Base-by-base conservation (phyloP, 2,113 vertebrate species). In the Bambusicola thoracicus region DNA sequence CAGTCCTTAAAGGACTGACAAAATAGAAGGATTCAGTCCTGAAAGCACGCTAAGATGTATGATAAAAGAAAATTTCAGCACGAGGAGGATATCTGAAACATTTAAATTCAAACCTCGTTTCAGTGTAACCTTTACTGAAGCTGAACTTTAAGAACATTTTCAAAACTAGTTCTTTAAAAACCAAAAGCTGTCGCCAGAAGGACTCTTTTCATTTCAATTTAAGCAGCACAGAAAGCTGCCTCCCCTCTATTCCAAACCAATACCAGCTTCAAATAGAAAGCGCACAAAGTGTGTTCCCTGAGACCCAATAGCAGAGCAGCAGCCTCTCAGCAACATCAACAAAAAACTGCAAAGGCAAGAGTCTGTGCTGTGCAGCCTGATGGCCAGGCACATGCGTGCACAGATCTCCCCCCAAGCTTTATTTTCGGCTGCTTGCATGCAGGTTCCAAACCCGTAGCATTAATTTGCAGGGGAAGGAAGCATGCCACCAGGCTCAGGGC, bases 221-320 rank as follows among this genome's bases (percentile, higher is more conserved):
- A 55, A 74, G 38, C 36, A 73, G 75, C 61, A 69, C 10, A 89
- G 53, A 85, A 85, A 78, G 62, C 34, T 34, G 20, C 36, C 24
- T 22, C n/a, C 76, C 67, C 75, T 17, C 11, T 44, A 69, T 24
- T 58, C 41, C n/a, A 67, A 83, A 78, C 6, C 24, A 55, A 13
- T 13, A 12, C 16, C 90, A 83, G 61, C 80, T 93, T 83, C 72
- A 63, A 70, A 88, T 9, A 10, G 15, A 55, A 67, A 91, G 85
- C 3, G 27, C 48, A 41, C 5, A 18, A 53, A 89, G 85, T 0
- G 1, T 63, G 79, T 65, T 74, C 46, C 43, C 53, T 0, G 2
- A 78, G 63, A 63, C 30, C 43, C 91, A 59, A 46, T 34, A 87
- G 65, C 24, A 1, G 59, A 51, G 62, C 3, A 0, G 68, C 65